Base-by-base conservation (phyloP, 2,113 vertebrate species). In the Trachemys scripta region DNA sequence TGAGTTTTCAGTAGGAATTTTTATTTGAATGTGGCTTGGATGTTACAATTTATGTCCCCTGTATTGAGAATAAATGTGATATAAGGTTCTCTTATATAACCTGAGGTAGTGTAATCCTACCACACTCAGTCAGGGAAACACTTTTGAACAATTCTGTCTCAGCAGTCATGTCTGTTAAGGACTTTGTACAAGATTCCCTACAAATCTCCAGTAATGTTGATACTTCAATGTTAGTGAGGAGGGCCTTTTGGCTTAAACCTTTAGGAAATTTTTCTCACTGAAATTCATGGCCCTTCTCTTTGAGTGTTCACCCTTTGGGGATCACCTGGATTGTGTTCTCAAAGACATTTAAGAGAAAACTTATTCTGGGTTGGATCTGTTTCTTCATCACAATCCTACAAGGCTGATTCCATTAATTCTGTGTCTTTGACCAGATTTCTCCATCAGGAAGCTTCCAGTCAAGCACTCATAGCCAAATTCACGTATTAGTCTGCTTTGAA, bases 71-170 rank as follows among this genome's bases (percentile, higher is more conserved):
- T 84, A 92, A 69, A 42, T 85, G 42, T 54, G 25, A 29, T 84
- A 80, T 56, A 65, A 80, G 25, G 20, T 92, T 94, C 94, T 90
- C 69, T 78, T 81, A 24, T 93, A 76, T 92, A 84, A 86, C 87
- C 38, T 85, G 51, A 56, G 49, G 35, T 88, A 10, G 27, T 31
- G 5, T 62, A 62, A 29, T 62, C 27, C 57, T 31, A 50, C 9
- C 9, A 19, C 42, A 3, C 62, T 22, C 6, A 42, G 49, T 72
- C 25, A 54, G n/a, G 16, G 16, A 65, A 65, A 65, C 31, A 35
- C 3, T 53, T 53, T 19, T 65, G 62, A n/a, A n/a, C 31, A 65
- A 8, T 65, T 65, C 62, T 65, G 35, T 65, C 62, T 35, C 62
- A 65, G 7, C 62, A 65, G 31, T 65, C 14, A 35, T 16, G 14